phyloP scores from a whole-genome alignment of 2,888 invertebrate genomes.

The Sericinus montela region DNA sequence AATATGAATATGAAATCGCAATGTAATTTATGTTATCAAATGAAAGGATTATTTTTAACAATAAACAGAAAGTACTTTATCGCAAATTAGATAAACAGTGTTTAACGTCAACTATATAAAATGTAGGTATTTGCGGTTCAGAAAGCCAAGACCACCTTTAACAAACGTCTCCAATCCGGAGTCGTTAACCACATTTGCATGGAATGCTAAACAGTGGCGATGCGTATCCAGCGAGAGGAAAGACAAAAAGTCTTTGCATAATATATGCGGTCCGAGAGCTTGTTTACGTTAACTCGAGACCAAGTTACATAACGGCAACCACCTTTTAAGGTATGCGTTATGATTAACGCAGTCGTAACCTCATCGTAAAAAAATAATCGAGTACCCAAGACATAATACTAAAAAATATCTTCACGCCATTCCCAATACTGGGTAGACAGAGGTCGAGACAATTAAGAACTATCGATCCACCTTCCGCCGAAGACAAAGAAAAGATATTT shows the following conservation, averaged over 20 bases:
- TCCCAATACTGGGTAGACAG: too few species aligned
- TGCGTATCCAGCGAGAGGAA: constrained; percentile 38
- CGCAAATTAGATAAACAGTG: too few species aligned
- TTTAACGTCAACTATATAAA: not conserved
- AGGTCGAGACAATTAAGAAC: too few species aligned
- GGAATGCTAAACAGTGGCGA: constrained; percentile 39
- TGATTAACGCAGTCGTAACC: constrained; percentile 31
- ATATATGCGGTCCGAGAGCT: constrained; percentile 45
- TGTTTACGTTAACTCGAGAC: constrained; percentile 40
- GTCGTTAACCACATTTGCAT: constrained; percentile 46
- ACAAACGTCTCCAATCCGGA: constrained; percentile 21
- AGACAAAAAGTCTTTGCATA: constrained; percentile 57
- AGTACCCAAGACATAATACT: too few species aligned
- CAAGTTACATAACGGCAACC: constrained; percentile 45
- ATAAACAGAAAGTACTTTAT: too few species aligned
- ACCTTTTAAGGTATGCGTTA: constrained; percentile 38
- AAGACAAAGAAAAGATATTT: too few species aligned
- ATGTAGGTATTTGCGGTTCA: not conserved
- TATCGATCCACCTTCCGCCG: too few species aligned
- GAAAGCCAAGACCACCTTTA: not conserved
- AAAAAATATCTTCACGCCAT: too few species aligned
- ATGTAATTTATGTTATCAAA: too few species aligned
- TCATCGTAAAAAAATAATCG: too few species aligned
- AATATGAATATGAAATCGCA: too few species aligned
- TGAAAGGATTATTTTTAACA: too few species aligned